A percentile compares a stretch with the other conserved stretches of the same genome.
Evolutionary conservation across 2,888 invertebrate genomes (phyloP).

Genomic region (Arctia plantaginis): DNA sequence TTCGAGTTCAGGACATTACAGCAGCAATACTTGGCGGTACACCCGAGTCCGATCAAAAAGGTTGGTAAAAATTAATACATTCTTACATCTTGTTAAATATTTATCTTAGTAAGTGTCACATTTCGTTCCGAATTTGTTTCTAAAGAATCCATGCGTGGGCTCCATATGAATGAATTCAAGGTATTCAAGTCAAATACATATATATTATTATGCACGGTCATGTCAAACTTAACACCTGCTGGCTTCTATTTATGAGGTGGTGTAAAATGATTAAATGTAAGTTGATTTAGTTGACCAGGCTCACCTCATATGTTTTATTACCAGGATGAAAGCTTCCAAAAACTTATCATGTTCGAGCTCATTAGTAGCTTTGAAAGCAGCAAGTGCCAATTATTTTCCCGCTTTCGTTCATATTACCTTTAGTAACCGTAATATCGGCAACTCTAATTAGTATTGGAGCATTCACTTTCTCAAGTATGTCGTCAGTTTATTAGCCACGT

Average conservation of each 20-base stretch:
- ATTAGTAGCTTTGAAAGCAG: slow-evolving; percentile 16
- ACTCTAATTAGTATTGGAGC: slow-evolving; percentile 23
- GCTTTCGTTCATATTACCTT: slow-evolving; percentile 30
- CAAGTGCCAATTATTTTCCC: slow-evolving; percentile 33
- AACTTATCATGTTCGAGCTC: slow-evolving; percentile 11
- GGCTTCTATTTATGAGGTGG: slow-evolving; percentile 11
- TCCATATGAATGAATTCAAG: slow-evolving; percentile 39
- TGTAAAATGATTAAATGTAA: slow-evolving; percentile 4
- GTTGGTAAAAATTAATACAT: slow-evolving; percentile 57
- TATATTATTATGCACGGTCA: slow-evolving; percentile 39
- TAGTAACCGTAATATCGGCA: slow-evolving; percentile 17
- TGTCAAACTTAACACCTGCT: slow-evolving; percentile 24
- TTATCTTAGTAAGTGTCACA: slow-evolving; percentile 18
- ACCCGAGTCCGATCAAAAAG: slow-evolving; percentile 81
- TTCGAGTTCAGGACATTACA: slow-evolving; percentile 80
- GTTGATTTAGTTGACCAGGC: slow-evolving; percentile 4
- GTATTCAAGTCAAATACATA: slow-evolving; percentile 33
- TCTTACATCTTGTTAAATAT: not conserved
- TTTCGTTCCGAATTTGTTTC: slow-evolving; percentile 25
- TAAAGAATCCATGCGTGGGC: slow-evolving; percentile 44
- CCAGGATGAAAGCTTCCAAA: not conserved
- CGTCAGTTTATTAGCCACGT: slow-evolving; percentile 16
- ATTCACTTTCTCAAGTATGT: slow-evolving; percentile 29
- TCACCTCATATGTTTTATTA: not conserved
- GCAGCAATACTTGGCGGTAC: slow-evolving; percentile 82